Percentiles rank a stretch among this genome's conserved stretches.
Conservation (phyloP, 2,797 vertebrate genomes). For the Trachops cirrhosus region DNA sequence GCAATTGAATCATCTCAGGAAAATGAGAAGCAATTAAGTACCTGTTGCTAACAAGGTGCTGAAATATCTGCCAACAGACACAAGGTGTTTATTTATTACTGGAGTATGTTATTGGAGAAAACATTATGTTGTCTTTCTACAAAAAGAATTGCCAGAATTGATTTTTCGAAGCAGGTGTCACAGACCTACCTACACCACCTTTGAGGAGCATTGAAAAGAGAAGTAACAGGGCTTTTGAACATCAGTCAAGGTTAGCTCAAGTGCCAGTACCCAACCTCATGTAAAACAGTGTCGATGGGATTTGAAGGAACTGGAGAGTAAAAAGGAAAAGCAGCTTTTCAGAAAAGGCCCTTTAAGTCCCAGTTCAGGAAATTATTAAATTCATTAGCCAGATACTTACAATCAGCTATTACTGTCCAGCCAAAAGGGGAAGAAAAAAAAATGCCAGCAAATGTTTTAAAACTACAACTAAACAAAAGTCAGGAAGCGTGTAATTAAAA, state of each 20-base stretch:
- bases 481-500: constrained; percentile 87
- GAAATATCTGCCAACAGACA: constrained; percentile 8
- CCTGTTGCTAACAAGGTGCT: constrained; percentile 60
- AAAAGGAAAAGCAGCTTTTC: constrained; percentile 67
- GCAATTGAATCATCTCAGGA: constrained; percentile 65
- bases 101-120: constrained; percentile 29
- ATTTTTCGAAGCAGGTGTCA: neutral
- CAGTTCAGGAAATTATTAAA: constrained; percentile 75
- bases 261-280: neutral
- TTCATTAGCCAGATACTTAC: constrained; percentile 76
- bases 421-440: constrained; percentile 46
- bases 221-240: neutral
- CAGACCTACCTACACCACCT: neutral
- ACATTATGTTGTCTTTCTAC: neutral
- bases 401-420: constrained; percentile 75
- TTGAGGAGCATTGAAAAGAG: neutral
- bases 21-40: constrained; percentile 68
- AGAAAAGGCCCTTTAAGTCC: constrained; percentile 78
- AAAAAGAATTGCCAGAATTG: constrained; percentile 25
- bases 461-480: constrained; percentile 86
- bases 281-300: neutral
- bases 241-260: neutral
- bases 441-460: constrained; percentile 78
- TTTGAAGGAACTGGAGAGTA: constrained; percentile 28
- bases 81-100: constrained; percentile 39